Evolutionary conservation across 2,797 vertebrate genomes (phyloP).

Genomic region (Ciconia nigra): DNA sequence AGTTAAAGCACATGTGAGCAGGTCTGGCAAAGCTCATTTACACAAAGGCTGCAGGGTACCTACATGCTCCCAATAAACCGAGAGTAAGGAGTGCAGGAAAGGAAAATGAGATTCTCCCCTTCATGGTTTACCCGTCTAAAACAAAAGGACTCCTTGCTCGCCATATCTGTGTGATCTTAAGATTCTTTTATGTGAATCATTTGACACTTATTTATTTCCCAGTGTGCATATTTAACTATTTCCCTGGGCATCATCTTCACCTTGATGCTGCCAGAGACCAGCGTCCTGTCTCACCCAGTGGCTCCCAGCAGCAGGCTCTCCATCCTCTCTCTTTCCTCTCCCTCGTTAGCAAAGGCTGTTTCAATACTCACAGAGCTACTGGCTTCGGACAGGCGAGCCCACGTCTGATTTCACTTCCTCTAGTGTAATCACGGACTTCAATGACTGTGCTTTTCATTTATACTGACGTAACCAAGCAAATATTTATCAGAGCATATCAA

Average conservation of each 20-base stretch:
- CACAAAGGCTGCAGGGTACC: not conserved
- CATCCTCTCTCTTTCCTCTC: not conserved
- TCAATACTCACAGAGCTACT: not conserved
- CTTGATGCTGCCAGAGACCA: not conserved
- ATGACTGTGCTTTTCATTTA: not conserved
- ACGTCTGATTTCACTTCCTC: not conserved
- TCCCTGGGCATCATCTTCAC: not conserved
- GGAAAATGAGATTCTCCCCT: not conserved
- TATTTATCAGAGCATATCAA: slow-evolving; percentile 35
- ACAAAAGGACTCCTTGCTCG: not conserved
- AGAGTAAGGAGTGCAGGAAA: not conserved
- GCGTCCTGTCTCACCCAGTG: not conserved
- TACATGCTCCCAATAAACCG: not conserved
- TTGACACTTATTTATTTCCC: not conserved
- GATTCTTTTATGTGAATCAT: not conserved
- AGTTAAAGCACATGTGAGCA: not conserved
- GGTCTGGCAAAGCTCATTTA: not conserved
- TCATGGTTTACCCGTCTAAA: not conserved
- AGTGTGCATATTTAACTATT: not conserved
- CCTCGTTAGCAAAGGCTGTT: not conserved
- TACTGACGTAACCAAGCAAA: slow-evolving; percentile 8
- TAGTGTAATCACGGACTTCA: not conserved
- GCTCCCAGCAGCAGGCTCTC: not conserved
- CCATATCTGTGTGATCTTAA: not conserved
- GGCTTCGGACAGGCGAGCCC: not conserved